These are phyloP conservation scores for Notolabrus celidotus DNA, from an alignment of 2,797 vertebrate species.

Conservation along the genomic window DNA sequence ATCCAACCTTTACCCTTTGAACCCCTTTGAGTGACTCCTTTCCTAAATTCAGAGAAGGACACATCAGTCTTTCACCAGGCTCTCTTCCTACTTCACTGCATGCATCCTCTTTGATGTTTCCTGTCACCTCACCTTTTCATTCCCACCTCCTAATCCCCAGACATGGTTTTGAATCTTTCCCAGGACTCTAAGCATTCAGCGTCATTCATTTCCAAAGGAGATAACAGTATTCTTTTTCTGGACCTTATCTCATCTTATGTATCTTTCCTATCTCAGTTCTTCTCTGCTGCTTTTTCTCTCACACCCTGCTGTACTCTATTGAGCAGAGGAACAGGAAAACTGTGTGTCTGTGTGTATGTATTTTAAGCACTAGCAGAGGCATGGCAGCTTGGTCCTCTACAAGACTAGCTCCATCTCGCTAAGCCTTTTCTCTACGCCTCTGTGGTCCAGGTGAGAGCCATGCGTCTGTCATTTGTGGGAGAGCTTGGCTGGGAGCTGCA, in stretches of 20 bases:
- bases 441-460: conserved; percentile 90
- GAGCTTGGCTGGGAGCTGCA: conserved; percentile 99
- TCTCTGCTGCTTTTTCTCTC: conserved; percentile 11
- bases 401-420: conserved; percentile 22
- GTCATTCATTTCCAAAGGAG: conserved; percentile 23
- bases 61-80: not conserved
- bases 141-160: conserved; percentile 10
- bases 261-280: conserved; percentile 29
- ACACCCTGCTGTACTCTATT: not conserved
- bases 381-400: conserved; percentile 16
- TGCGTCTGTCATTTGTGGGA: conserved; percentile 94
- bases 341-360: conserved; percentile 10
- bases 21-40: no score
- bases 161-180: conserved; percentile 12
- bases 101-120: not conserved
- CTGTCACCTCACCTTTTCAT: not conserved
- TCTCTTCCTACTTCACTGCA: not conserved
- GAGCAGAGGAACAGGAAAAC: not conserved
- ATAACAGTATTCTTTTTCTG: conserved; percentile 28
- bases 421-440: conserved; percentile 15
- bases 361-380: conserved; percentile 19
- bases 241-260: conserved; percentile 25
- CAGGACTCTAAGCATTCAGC: not conserved
- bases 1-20: not conserved
- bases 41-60: no score